Conservation (phyloP, 2,113 vertebrate species). For the Struthidea cinerea region DNA sequence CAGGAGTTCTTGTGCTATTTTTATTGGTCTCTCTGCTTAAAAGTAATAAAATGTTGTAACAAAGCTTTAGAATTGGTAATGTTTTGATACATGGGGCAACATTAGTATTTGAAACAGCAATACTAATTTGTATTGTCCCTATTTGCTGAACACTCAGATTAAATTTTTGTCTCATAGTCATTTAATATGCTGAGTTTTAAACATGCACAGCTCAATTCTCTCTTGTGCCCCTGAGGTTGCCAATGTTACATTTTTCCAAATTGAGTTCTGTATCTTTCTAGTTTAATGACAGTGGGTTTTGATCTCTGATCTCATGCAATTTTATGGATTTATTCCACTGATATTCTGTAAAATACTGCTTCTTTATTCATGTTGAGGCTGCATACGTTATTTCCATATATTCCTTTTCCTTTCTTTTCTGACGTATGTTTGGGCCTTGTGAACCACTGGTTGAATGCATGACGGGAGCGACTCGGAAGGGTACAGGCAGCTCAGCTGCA, state of each 20-base stretch:
- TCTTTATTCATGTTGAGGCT: neutral
- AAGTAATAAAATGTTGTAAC: neutral
- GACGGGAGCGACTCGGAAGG: neutral
- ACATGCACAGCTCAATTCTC: neutral
- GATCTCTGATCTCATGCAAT: neutral
- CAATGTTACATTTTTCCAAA: neutral
- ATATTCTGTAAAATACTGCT: neutral
- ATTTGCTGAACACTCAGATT: neutral
- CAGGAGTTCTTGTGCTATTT: neutral
- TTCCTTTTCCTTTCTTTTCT: neutral
- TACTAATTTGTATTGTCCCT: neutral
- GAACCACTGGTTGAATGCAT: neutral
- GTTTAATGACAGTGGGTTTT: neutral
- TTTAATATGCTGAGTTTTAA: neutral
- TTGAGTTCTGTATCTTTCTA: neutral
- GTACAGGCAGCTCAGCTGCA: neutral
- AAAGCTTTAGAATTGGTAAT: neutral
- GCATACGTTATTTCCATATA: neutral
- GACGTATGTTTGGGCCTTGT: neutral
- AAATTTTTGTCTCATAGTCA: neutral
- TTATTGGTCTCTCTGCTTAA: neutral
- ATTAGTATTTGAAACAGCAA: neutral
- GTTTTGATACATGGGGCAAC: neutral
- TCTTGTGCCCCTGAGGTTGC: neutral
- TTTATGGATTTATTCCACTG: neutral